These are phyloP conservation scores for Ophioninae sp. DNA, from an alignment of 2,888 invertebrate species.

Conservation along the genomic window DNA sequence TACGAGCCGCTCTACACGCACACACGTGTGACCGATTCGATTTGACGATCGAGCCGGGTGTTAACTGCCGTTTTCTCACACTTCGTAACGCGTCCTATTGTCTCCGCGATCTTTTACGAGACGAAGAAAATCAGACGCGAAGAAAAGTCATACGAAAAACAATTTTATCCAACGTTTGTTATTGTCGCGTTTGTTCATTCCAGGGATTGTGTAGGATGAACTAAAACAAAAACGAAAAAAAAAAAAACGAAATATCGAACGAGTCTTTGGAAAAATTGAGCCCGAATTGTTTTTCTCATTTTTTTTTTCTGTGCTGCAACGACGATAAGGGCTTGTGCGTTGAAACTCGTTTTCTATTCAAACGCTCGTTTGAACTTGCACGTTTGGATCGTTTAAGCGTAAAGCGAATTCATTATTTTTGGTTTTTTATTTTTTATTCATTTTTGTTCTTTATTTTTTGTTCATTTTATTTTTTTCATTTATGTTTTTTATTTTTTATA, in stretches of 20 bases:
- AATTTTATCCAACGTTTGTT: not conserved
- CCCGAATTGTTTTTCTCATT: too few species aligned
- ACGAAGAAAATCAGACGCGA: not conserved
- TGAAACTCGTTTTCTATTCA: too few species aligned
- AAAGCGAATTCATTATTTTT: too few species aligned
- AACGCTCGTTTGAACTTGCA: too few species aligned
- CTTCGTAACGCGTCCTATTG: constrained; percentile 39
- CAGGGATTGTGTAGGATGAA: not conserved
- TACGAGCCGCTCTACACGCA: constrained; percentile 31
- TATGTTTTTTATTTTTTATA: too few species aligned
- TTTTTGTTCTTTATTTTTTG: too few species aligned
- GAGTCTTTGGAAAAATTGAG: too few species aligned
- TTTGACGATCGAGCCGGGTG: constrained; percentile 54
- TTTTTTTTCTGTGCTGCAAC: too few species aligned
- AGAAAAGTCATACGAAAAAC: not conserved
- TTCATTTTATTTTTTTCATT: too few species aligned
- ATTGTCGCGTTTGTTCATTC: not conserved
- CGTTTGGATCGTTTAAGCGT: too few species aligned
- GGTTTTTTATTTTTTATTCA: too few species aligned
- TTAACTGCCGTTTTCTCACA: constrained; percentile 61
- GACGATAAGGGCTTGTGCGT: too few species aligned
- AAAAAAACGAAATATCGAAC: not conserved
- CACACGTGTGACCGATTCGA: constrained; percentile 50
- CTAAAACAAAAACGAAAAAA: not conserved
- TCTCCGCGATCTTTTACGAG: not conserved